Evolutionary conservation across 2,797 vertebrate species (phyloP).

Genomic region (Podarcis siculus): DNA sequence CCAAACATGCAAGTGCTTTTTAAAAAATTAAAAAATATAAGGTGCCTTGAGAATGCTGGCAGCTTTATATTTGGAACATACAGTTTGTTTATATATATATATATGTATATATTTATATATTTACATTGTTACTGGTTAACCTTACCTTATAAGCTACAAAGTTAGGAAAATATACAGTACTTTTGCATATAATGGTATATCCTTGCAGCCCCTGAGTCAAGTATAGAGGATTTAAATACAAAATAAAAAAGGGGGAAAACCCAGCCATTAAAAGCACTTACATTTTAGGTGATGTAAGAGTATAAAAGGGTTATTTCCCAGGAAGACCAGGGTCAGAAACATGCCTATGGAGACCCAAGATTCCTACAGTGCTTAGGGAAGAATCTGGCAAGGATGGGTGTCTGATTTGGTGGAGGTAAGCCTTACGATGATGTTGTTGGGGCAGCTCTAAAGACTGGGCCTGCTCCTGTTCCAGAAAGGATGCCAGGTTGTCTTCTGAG

Average conservation of each 20-base stretch:
- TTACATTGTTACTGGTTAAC: constrained; percentile 85
- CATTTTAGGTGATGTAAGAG: constrained; percentile 78
- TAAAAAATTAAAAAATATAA: constrained; percentile 85
- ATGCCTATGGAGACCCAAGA: constrained; percentile 87
- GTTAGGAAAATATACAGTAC: constrained; percentile 91
- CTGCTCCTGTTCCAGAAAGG: constrained; percentile 80
- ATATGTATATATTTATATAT: constrained; percentile 72
- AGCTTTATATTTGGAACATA: constrained; percentile 86
- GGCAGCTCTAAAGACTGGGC: constrained; percentile 73
- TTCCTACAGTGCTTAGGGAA: constrained; percentile 80
- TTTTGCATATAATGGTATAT: constrained; percentile 90
- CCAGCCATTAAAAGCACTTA: constrained; percentile 88
- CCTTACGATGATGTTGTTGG: constrained; percentile 80
- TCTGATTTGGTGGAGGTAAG: constrained; percentile 84
- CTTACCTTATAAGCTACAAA: constrained; percentile 83
- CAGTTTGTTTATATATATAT: constrained; percentile 71
- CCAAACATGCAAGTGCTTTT: constrained; percentile 86
- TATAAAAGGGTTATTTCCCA: constrained; percentile 87
- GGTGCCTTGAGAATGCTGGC: constrained; percentile 87
- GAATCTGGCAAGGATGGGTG: constrained; percentile 89
- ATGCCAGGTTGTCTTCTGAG: constrained; percentile 87
- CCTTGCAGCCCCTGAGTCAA: constrained; percentile 96
- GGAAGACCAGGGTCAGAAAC: constrained; percentile 90
- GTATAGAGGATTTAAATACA: constrained; percentile 87
- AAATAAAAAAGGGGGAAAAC: constrained; percentile 72